These are phyloP conservation scores for Bradypodion pumilum DNA, from an alignment of 2,797 vertebrate genomes.

Conservation along the genomic window DNA sequence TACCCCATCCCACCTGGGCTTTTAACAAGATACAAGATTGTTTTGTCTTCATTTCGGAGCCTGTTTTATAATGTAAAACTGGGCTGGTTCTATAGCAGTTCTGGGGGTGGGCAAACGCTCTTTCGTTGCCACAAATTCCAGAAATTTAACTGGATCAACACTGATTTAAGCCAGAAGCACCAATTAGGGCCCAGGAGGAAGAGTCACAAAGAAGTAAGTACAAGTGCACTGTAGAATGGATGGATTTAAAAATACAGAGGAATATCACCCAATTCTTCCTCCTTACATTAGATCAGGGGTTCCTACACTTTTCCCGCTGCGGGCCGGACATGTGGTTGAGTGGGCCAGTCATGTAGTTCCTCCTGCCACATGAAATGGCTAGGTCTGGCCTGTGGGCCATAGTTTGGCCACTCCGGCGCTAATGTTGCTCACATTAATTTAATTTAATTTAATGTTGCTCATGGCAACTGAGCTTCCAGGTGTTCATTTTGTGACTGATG, in stretches of 20 bases:
- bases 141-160: neutral
- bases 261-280: neutral
- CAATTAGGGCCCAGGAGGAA: no score
- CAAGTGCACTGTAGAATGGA: neutral
- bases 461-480: accelerated
- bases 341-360: no score
- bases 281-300: neutral
- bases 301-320: accelerated
- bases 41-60: neutral
- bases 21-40: accelerated
- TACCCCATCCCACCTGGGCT: no score
- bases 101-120: neutral
- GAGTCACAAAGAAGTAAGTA: no score
- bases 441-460: no score
- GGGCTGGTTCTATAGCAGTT: no score
- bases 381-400: no score
- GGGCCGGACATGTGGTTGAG: no score
- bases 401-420: no score
- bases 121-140: accelerated
- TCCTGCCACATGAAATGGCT: no score
- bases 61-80: neutral
- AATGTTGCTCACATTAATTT: no score
- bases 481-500: accelerated
- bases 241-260: no score
- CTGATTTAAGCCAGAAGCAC: neutral